A percentile compares a stretch with the other conserved stretches of the same genome.
Conservation (phyloP, 2,797 vertebrate genomes). For the Cercopithecus mitis region DNA sequence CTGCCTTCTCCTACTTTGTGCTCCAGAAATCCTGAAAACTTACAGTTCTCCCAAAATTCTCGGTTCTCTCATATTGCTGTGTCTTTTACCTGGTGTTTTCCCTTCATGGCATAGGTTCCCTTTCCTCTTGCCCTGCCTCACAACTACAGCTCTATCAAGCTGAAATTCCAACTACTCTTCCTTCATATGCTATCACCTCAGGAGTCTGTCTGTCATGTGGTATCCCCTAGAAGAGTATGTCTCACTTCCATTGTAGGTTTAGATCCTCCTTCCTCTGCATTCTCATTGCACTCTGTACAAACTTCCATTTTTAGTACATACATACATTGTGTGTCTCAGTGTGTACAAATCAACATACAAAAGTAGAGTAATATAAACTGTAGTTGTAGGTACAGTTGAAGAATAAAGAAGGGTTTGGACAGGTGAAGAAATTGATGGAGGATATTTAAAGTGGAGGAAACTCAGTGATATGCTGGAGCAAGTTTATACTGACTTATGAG, state of each 20-base stretch:
- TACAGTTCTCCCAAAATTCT: neutral
- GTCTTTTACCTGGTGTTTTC: neutral
- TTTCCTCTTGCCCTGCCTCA: neutral
- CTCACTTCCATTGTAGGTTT: neutral
- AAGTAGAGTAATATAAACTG: neutral
- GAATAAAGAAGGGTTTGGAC: neutral
- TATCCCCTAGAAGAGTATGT: neutral
- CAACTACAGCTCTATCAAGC: neutral
- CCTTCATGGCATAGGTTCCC: neutral
- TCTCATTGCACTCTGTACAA: neutral
- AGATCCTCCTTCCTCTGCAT: neutral
- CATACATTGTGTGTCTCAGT: neutral
- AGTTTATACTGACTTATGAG: neutral
- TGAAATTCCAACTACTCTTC: neutral
- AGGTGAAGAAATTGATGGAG: neutral
- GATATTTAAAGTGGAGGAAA: constrained; percentile 3
- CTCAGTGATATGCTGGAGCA: neutral
- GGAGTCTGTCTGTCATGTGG: neutral
- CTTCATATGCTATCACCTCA: neutral
- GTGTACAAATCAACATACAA: neutral
- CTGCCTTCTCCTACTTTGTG: neutral
- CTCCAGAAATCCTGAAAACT: constrained; percentile 18
- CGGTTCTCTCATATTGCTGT: neutral
- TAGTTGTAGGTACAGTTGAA: neutral
- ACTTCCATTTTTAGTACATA: neutral